A percentile compares a stretch with the other conserved stretches of the same genome.
Conservation (phyloP, 1,140 invertebrate species). For the Gonatopus flavifemur region DNA sequence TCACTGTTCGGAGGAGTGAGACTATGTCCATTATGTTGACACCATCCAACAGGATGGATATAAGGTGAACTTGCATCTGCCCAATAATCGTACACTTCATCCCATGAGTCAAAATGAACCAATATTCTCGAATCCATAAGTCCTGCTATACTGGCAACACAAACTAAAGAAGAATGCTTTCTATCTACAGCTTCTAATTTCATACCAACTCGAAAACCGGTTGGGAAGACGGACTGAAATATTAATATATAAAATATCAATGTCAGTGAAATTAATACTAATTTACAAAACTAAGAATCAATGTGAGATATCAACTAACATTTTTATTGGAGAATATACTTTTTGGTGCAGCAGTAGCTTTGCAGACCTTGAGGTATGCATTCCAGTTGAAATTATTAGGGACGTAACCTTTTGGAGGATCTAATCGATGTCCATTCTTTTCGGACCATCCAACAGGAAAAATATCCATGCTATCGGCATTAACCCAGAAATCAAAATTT, state of each 20-base stretch:
- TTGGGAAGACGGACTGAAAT: conserved; percentile 69
- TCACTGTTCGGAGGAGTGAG: conserved; percentile 86
- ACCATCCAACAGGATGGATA: conserved; percentile 94
- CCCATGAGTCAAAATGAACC: conserved; percentile 95
- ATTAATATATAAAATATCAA: conserved; percentile 25
- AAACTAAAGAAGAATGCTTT: conserved; percentile 81
- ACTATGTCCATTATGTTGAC: conserved; percentile 74
- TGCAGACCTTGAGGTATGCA: conserved; percentile 78
- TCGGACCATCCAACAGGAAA: conserved; percentile 95
- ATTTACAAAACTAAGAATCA: not conserved
- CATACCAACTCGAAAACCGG: conserved; percentile 83
- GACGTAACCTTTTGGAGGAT: conserved; percentile 73
- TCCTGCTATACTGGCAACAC: conserved; percentile 86
- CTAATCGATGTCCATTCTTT: conserved; percentile 72
- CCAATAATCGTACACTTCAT: conserved; percentile 94
- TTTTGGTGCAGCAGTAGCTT: conserved; percentile 76
- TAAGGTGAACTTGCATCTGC: conserved; percentile 85
- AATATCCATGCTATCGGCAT: conserved; percentile 86
- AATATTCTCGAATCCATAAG: conserved; percentile 83
- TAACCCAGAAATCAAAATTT: conserved; percentile 92
- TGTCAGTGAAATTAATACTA: conserved; percentile 7
- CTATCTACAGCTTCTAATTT: conserved; percentile 94
- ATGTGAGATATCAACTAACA: conserved; percentile 49
- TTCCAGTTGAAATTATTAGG: conserved; percentile 78
- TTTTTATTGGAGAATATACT: conserved; percentile 71